These are phyloP conservation scores for Sphaerophoria rueppellii DNA, from an alignment of 2,888 invertebrate species.

Conservation along the genomic window DNA sequence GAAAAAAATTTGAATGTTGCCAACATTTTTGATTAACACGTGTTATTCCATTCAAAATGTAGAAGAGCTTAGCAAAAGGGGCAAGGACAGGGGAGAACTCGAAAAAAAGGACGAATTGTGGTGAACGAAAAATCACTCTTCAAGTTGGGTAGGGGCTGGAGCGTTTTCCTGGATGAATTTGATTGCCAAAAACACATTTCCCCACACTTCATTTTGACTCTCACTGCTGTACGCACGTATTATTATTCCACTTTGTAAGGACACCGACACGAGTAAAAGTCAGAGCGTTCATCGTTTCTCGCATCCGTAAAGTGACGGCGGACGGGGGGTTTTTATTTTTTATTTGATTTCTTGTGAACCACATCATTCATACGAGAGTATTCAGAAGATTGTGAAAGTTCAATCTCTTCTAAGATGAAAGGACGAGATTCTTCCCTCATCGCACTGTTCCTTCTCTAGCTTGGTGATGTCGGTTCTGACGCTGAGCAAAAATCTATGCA, in stretches of 20 bases:
- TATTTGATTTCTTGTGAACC: constrained; percentile 36
- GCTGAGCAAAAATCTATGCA: constrained; percentile 29
- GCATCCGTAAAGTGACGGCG: too few species aligned
- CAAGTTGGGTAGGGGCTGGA: not conserved
- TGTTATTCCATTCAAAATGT: constrained; percentile 45
- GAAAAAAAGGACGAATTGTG: constrained; percentile 9
- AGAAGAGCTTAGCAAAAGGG: not conserved
- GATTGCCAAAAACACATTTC: not conserved
- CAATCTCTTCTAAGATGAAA: constrained; percentile 58
- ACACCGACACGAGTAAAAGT: constrained; percentile 1
- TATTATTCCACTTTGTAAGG: constrained; percentile 6
- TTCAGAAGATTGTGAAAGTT: constrained; percentile 58
- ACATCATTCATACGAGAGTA: constrained; percentile 48
- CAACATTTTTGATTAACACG: constrained; percentile 70
- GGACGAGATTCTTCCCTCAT: constrained; percentile 12
- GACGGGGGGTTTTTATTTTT: not conserved
- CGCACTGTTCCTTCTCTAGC: not conserved
- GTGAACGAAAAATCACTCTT: constrained; percentile 18
- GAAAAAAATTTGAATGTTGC: constrained; percentile 43
- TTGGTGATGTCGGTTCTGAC: not conserved
- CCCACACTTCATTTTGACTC: not conserved
- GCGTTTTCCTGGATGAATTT: constrained; percentile 18
- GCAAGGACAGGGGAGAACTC: not conserved
- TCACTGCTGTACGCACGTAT: not conserved
- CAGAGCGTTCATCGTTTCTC: not conserved